phyloP scores from a whole-genome alignment of 2,797 vertebrate genomes.

The Gymnothorax javanicus region DNA sequence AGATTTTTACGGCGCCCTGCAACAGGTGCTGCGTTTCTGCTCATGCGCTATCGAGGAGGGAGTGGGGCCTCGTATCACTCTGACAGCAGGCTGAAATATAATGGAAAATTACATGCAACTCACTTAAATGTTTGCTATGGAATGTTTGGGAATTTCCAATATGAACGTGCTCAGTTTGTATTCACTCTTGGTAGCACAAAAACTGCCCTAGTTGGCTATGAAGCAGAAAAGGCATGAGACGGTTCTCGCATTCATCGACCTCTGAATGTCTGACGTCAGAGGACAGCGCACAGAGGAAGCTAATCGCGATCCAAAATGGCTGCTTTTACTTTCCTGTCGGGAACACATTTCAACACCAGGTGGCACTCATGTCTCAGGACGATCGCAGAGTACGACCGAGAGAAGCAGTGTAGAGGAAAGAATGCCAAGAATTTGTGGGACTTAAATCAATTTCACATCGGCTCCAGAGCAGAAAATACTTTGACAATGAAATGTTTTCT shows the following conservation, averaged over 20 bases:
- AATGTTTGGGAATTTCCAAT: background rate
- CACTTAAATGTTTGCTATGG: no score
- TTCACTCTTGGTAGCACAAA: background rate
- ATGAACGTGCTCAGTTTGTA: no score
- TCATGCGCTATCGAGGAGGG: background rate
- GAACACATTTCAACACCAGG: conserved; percentile 22
- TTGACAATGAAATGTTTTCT: conserved; percentile 72
- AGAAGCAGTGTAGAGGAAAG: conserved; percentile 71
- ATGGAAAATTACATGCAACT: background rate
- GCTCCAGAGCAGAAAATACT: conserved; percentile 67
- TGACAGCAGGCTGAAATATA: background rate
- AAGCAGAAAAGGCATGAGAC: background rate
- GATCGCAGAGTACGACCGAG: conserved; percentile 55
- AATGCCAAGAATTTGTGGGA: conserved; percentile 78
- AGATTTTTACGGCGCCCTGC: background rate
- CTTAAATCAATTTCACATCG: conserved; percentile 77
- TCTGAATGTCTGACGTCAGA: background rate
- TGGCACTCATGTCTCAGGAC: conserved; percentile 21
- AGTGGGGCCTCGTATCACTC: background rate
- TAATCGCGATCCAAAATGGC: background rate
- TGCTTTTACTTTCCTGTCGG: background rate
- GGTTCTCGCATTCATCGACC: background rate
- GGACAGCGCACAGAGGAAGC: background rate
- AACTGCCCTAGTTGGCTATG: background rate
- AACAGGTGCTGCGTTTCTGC: background rate